Percentiles rank a stretch among this genome's conserved stretches.
These are phyloP conservation scores for Eremobia ochroleuca DNA, from an alignment of 2,888 invertebrate species.

Conservation along the genomic window DNA sequence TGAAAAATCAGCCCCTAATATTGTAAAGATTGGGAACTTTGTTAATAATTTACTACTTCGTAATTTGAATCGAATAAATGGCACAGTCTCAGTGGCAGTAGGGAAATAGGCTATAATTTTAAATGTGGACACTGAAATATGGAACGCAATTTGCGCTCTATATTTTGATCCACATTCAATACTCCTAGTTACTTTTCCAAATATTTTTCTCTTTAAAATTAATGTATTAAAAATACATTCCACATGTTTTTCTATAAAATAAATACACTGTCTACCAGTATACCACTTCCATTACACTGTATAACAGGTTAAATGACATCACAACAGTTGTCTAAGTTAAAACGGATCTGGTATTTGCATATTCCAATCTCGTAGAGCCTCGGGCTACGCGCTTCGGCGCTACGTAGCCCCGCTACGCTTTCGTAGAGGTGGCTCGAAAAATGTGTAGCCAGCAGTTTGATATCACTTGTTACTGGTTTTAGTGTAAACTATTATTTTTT, in stretches of 20 bases:
- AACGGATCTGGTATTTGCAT: slow-evolving; percentile 88
- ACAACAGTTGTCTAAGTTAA: slow-evolving; percentile 89
- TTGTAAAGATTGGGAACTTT: too few species aligned
- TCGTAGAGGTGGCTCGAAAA: slow-evolving; percentile 42
- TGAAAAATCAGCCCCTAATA: too few species aligned
- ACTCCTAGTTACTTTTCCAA: neutral
- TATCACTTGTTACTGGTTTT: slow-evolving; percentile 30
- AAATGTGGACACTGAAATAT: neutral
- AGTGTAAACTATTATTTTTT: neutral
- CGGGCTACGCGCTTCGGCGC: slow-evolving; percentile 68
- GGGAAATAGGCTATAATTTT: neutral
- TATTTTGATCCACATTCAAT: neutral
- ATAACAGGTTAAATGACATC: slow-evolving; percentile 72
- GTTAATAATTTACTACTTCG: neutral
- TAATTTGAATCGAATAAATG: neutral
- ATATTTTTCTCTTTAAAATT: too few species aligned
- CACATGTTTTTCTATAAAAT: too few species aligned
- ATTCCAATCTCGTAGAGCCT: slow-evolving; percentile 87
- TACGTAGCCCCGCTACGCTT: slow-evolving; percentile 56
- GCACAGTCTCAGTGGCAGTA: neutral
- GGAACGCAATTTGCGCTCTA: neutral
- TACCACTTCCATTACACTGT: slow-evolving; percentile 62
- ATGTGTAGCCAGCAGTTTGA: slow-evolving; percentile 52
- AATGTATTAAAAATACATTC: too few species aligned
- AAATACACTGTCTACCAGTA: slow-evolving; percentile 7